A percentile compares a stretch with the other conserved stretches of the same genome.
These are phyloP conservation scores for Plectrocnemia conspersa DNA, from an alignment of 1,140 invertebrate genomes.

Conservation along the genomic window DNA sequence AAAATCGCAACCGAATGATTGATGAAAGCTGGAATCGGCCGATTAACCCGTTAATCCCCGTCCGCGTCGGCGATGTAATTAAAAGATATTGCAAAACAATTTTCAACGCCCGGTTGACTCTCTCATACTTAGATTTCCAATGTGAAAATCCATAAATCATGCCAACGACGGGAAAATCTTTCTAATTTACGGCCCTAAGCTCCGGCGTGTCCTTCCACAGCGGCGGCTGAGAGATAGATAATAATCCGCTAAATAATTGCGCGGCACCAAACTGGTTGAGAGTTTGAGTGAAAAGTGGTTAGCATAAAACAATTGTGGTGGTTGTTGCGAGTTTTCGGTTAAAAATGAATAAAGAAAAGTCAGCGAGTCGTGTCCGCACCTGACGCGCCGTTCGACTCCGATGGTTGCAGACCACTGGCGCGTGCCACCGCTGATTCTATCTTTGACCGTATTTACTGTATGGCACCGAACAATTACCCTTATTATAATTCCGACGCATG, in stretches of 20 bases:
- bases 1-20: too few species aligned
- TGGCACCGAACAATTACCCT: conserved; percentile 3
- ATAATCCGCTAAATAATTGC: conserved; percentile 34
- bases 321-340: conserved; percentile 24
- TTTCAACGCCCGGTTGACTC: too few species aligned
- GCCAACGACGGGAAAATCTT: too few species aligned
- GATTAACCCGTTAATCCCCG: too few species aligned
- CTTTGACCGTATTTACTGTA: background rate
- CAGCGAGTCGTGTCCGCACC: conserved; percentile 27
- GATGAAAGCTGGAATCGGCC: too few species aligned
- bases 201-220: too few species aligned
- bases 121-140: too few species aligned
- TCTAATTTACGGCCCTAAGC: too few species aligned
- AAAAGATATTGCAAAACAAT: too few species aligned
- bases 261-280: conserved; percentile 19
- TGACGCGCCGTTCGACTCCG: conserved; percentile 25
- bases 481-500: background rate
- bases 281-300: background rate
- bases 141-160: too few species aligned
- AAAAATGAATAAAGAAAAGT: conserved; percentile 34
- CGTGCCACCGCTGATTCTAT: conserved; percentile 5
- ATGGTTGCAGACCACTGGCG: background rate
- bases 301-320: background rate
- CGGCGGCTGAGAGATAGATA: conserved; percentile 25
- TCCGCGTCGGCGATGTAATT: too few species aligned